phyloP scores from a whole-genome alignment of 2,797 vertebrate genomes.

The Phrynocephalus forsythii region DNA sequence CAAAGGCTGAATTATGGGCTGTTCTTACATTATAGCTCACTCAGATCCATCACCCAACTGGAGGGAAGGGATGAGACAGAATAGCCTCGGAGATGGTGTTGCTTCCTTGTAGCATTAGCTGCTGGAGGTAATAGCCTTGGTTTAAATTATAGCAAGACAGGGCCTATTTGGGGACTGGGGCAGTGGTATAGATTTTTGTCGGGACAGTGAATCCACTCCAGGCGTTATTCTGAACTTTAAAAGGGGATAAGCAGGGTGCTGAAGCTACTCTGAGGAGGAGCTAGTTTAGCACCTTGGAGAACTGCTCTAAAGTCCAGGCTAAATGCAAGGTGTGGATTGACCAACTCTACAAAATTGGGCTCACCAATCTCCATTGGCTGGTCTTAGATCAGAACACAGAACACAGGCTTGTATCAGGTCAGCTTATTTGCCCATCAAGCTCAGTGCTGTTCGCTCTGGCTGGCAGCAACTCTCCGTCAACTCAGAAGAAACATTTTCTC shows the following conservation, averaged over 20 bases:
- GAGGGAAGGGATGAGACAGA: neutral
- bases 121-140: neutral
- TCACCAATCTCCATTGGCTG: neutral
- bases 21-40: neutral
- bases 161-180: neutral
- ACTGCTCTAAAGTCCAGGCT: too few species aligned
- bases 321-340: too few species aligned
- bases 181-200: too few species aligned
- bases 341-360: too few species aligned
- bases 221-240: too few species aligned
- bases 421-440: neutral
- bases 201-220: too few species aligned
- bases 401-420: neutral
- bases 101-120: neutral
- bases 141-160: neutral
- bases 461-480: neutral
- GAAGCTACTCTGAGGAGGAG: too few species aligned
- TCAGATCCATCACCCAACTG: neutral
- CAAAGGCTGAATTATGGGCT: conserved; percentile 40
- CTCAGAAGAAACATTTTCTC: neutral
- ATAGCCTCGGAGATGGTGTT: too few species aligned
- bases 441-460: neutral
- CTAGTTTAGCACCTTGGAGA: too few species aligned
- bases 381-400: neutral
- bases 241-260: too few species aligned